Conservation (phyloP, 1,140 invertebrate genomes). For the Lasioglossum baleicum region DNA sequence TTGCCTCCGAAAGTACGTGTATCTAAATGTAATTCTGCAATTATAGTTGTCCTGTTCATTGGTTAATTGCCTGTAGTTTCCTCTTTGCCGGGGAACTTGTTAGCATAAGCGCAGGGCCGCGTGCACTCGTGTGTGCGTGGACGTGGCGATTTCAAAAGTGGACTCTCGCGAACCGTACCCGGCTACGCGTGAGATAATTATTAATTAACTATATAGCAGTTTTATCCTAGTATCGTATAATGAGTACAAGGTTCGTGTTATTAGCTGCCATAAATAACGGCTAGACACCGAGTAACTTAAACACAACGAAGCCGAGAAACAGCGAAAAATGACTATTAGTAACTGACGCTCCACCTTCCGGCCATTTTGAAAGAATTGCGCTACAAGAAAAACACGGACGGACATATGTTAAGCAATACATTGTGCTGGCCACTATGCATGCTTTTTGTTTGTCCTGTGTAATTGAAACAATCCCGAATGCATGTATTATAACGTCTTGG, state of each 20-base stretch:
- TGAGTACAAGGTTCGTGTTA: slow-evolving; percentile 43
- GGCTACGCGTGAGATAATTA: slow-evolving; percentile 52
- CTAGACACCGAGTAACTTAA: not conserved
- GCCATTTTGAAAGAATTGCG: not conserved
- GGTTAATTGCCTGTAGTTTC: slow-evolving; percentile 29
- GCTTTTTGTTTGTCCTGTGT: too few relatives aligned
- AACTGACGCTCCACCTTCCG: not conserved
- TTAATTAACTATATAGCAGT: slow-evolving; percentile 61
- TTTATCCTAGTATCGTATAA: slow-evolving; percentile 42
- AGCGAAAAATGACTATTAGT: slow-evolving; percentile 4
- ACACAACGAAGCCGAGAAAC: not conserved
- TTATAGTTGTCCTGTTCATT: not conserved
- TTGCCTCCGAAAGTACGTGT: not conserved
- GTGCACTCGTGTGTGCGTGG: not conserved
- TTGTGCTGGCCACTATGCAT: too few relatives aligned
- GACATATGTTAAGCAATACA: not conserved
- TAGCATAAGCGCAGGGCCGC: not conserved
- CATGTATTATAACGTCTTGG: too few relatives aligned
- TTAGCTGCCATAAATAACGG: slow-evolving; percentile 59
- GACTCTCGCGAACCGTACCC: slow-evolving; percentile 3
- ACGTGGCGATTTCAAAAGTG: slow-evolving; percentile 38
- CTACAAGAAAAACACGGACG: not conserved
- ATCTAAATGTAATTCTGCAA: not conserved
- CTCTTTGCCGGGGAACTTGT: slow-evolving; percentile 4
- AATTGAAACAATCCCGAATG: too few relatives aligned